Evolutionary conservation across 2,113 vertebrate genomes (phyloP), one percentile per base, ranked within the genome.

Genomic region (Cichladusa arquata): DNA sequence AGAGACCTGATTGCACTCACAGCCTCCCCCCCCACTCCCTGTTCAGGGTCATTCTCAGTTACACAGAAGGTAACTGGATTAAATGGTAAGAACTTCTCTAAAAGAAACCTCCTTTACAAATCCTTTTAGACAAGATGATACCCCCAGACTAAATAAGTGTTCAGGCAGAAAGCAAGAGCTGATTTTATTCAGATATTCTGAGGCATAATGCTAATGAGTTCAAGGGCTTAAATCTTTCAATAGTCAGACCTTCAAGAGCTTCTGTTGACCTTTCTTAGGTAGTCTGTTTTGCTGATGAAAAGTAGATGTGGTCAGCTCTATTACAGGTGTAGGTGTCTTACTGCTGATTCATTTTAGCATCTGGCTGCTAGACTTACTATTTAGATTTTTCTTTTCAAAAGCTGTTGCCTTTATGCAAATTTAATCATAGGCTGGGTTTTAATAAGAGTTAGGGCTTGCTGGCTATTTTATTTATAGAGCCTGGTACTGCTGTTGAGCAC

Each of bases 331-430:
- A 23, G 47, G 29, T 38, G 58, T 20, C 38, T 91, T 13, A 8
- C 23, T 83, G 25, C 38, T 20, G 66, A 50, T 57, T 67, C 7
- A 48, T 67, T 92, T 88, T 77, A 54, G 36, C 61, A 81, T 66
- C 69, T 92, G 65, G 42, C 44, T 91, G 53, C 44, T 81, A 42
- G 53, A 48, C 25, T 19, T 40, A 11, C 2, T 62, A 4, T 56
- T 88, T 38, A 74, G 38, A 36, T 56, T 81, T 88, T 86, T 74
- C n/a, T 81, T 9, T 74, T 28, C 38, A 50, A 60, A 90, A 88
- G 47, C 65, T 81, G 51, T 70, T 73, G 56, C 24, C n/a, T 91
- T 20, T 62, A 44, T 86, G 77, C 60, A 93, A 62, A 70, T 93
- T 22, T 36, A 42, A 42, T 86, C 3, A 9, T n/a, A 40, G 29